Base-by-base conservation (phyloP, 37 sponge, comb jelly and placozoan species). In the Spongilla lacustris region DNA sequence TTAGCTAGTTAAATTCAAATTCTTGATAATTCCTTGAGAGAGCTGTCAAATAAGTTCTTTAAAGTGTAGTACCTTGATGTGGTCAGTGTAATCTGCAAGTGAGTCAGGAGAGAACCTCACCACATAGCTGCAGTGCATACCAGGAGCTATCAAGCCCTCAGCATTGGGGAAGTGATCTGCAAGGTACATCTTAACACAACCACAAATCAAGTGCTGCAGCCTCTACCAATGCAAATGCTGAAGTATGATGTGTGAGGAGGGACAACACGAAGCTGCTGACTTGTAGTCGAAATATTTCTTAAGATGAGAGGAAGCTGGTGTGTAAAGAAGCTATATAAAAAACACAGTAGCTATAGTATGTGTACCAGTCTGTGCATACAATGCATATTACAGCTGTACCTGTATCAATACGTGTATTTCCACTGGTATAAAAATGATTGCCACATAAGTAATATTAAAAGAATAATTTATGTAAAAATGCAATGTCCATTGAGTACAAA, bases 91-190 rank as follows among this genome's bases (percentile, higher is more conserved):
- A 71, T 91, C 80, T 0, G 86, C 85, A 22, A 94, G 83, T 23
- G 95, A 91, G 66, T 91, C 93, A 32, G 95, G 95, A 27, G 83
- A 67, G 71, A 94, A 94, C 31, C 70, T 82, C 48, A 94, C 80
- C 5, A 68, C 75, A 67, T 86, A 91, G 70, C 78, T 27, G 33
- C 86, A 85, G 35, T 77, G 69, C 87, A 94, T 89, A 2, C 95
- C 95, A 36, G 95, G 95, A 22, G 95, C 95, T 50, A 94, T 76
- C 34, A 89, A 28, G 9, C 95, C 92, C 33, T 94, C 87, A 0
- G 69, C 50, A 67, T 66, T 87, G 41, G 94, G 94, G 50, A 89
- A 86, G 0, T 69, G 73, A 2, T 75, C 92, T 87, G 30, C n/a
- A 72, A 10, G 9, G 66, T 17, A 33, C 36, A 69, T 76, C 78